phyloP scores from a whole-genome alignment of 2,797 vertebrate genomes.

The Emydoidea blandingii region DNA sequence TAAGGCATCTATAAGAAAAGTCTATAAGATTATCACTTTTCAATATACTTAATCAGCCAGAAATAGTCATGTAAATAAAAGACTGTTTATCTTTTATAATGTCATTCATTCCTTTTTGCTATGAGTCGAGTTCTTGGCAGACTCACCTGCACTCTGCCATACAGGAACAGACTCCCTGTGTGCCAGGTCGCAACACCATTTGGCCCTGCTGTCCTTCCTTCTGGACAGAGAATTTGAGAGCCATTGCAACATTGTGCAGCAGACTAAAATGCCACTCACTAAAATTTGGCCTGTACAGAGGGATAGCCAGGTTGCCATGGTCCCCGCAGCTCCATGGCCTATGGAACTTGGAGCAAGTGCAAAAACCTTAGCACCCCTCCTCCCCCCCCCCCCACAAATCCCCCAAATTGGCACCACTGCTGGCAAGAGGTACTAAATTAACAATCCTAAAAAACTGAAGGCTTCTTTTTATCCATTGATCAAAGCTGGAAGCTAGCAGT shows the following conservation, averaged over 20 bases:
- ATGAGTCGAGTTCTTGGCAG: neutral
- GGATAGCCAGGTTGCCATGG: neutral
- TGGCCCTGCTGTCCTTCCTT: neutral
- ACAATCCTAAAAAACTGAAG: neutral
- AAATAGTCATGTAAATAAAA: neutral
- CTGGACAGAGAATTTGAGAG: neutral
- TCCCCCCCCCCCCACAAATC: too few relatives aligned
- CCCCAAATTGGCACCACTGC: neutral
- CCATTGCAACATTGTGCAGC: neutral
- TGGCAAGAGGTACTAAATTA: neutral
- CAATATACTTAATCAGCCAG: neutral
- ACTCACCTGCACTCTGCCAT: neutral
- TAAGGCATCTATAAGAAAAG: neutral
- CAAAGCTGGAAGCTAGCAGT: neutral
- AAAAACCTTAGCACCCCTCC: neutral
- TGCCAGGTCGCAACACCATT: neutral
- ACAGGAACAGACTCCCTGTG: neutral
- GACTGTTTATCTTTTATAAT: neutral
- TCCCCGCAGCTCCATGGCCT: neutral
- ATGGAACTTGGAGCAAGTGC: neutral
- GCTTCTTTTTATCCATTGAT: neutral
- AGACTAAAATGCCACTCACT: neutral
- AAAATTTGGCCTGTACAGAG: neutral
- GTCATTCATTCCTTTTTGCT: neutral
- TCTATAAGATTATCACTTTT: neutral